Conservation (phyloP, 2,797 vertebrate genomes). For the Hydrophis major region DNA sequence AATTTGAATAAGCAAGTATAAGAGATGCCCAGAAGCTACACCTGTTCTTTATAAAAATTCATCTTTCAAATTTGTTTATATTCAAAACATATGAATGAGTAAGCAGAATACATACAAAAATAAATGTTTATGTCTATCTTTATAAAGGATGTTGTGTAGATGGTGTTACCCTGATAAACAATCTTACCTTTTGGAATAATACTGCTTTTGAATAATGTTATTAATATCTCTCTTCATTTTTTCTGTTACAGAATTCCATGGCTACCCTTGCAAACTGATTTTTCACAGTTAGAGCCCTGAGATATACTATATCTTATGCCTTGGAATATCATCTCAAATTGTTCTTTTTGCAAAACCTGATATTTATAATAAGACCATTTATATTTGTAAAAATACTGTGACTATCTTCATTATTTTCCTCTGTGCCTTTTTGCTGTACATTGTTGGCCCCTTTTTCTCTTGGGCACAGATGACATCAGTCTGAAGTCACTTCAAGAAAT, state of each 20-base stretch:
- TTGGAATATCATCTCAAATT: slow-evolving; percentile 1
- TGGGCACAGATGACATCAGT: neutral
- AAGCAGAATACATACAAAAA: neutral
- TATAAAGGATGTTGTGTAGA: neutral
- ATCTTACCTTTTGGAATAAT: neutral
- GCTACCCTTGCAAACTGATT: neutral
- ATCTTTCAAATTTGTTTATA: neutral
- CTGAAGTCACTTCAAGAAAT: neutral
- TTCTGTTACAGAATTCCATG: neutral
- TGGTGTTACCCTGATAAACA: neutral
- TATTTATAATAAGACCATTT: neutral
- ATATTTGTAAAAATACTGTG: neutral
- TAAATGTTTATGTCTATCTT: neutral
- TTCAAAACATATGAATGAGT: neutral
- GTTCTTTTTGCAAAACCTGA: neutral
- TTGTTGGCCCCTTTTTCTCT: neutral
- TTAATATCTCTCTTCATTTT: neutral
- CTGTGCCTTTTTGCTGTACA: neutral
- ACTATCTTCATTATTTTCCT: neutral
- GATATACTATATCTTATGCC: neutral
- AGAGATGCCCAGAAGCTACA: neutral
- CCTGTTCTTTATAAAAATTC: neutral
- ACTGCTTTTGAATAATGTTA: neutral
- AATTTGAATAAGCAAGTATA: neutral
- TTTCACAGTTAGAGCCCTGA: neutral